Percentiles rank a stretch among this genome's conserved stretches.
phyloP scores from a whole-genome alignment of 2,113 vertebrate genomes.

The Pteruthius melanotis region DNA sequence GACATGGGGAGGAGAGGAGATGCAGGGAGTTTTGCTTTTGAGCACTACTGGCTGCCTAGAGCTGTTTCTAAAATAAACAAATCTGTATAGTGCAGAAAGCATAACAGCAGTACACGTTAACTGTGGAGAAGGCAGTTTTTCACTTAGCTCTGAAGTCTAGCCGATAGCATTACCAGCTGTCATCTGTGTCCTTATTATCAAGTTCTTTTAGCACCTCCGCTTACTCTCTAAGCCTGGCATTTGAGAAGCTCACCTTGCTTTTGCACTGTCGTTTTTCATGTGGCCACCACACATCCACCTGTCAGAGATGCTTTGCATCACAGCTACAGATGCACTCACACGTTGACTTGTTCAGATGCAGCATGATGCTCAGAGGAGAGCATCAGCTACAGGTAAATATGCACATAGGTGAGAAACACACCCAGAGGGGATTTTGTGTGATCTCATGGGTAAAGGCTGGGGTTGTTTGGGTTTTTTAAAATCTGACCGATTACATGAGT shows the following conservation, averaged over 20 bases:
- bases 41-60: neutral
- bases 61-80: constrained; percentile 11
- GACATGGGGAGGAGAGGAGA: neutral
- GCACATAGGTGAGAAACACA: neutral
- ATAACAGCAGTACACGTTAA: neutral
- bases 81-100: neutral
- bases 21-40: neutral
- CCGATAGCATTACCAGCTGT: constrained; percentile 16
- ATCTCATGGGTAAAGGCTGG: neutral
- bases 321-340: neutral
- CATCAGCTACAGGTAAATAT: neutral
- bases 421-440: neutral
- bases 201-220: constrained; percentile 2
- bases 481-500: neutral
- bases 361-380: neutral
- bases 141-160: neutral
- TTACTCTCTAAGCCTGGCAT: neutral
- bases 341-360: neutral
- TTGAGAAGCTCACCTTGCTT: constrained; percentile 23
- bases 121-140: constrained; percentile 14
- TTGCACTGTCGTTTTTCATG: neutral
- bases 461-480: neutral
- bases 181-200: constrained; percentile 42
- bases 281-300: neutral
- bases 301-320: constrained; percentile 6